Evolutionary conservation across 2,888 invertebrate species (phyloP).

Genomic region (Pachymerium ferrugineum): DNA sequence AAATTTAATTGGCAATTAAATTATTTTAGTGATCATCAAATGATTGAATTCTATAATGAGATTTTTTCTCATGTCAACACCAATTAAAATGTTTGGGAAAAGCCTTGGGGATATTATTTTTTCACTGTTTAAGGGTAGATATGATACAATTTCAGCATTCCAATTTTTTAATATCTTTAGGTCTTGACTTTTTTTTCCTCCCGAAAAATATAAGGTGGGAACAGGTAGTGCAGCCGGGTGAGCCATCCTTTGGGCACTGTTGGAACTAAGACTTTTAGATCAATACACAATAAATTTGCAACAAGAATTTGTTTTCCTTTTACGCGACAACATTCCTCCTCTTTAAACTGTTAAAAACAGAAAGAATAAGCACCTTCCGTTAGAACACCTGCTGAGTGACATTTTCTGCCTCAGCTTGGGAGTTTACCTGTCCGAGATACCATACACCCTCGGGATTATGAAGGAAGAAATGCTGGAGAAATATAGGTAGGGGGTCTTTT

Average conservation of each 20-base stretch:
- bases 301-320: background rate
- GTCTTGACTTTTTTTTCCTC: no score
- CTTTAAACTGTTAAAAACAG: background rate
- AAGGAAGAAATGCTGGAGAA: background rate
- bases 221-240: no score
- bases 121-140: background rate
- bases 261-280: no score
- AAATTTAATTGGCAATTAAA: conserved; percentile 20
- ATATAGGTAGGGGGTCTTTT: conserved; percentile 7
- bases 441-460: background rate
- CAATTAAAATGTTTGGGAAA: background rate
- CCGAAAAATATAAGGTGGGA: no score
- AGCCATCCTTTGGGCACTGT: no score
- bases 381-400: conserved; percentile 16
- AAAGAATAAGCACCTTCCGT: background rate
- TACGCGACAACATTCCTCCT: background rate
- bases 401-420: conserved; percentile 22
- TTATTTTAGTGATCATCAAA: background rate
- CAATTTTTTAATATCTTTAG: no score
- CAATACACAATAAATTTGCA: background rate
- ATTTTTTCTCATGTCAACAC: background rate
- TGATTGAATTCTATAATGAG: background rate
- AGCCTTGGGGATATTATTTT: background rate
- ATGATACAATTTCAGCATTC: no score
- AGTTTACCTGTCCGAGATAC: conserved; percentile 19